Evolutionary conservation across 1,140 invertebrate species (phyloP).

Genomic region (Phthorimaea operculella): DNA sequence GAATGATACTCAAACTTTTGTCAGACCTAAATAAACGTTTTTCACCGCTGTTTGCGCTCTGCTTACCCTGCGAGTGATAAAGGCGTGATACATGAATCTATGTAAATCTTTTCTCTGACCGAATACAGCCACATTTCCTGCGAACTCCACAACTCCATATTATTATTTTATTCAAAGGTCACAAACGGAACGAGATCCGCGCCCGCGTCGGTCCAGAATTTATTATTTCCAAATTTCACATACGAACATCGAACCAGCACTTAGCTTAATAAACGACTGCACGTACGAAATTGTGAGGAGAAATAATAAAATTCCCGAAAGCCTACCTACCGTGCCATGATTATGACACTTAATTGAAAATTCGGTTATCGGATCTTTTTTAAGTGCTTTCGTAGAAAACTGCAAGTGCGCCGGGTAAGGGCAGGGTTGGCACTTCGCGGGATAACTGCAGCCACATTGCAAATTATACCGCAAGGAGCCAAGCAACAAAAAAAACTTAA

Average conservation of each 20-base stretch:
- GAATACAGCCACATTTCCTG: too few species aligned
- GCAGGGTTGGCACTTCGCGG: conserved; percentile 17
- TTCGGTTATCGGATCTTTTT: conserved; percentile 47
- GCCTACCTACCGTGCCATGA: conserved; percentile 27
- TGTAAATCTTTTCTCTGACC: too few species aligned
- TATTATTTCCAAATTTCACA: neutral
- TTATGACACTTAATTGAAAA: conserved; percentile 63
- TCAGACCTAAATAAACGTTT: too few species aligned
- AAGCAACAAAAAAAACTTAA: too few species aligned
- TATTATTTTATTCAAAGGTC: conserved; percentile 1
- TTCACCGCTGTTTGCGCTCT: too few species aligned
- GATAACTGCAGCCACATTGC: neutral
- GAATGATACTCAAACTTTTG: too few species aligned
- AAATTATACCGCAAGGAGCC: too few species aligned
- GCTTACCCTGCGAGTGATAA: too few species aligned
- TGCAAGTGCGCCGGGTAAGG: neutral
- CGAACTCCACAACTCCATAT: neutral
- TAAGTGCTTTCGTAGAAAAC: conserved; percentile 53
- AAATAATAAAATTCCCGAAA: conserved; percentile 51
- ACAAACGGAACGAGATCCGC: neutral
- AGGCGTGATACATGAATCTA: too few species aligned
- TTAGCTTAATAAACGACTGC: conserved; percentile 44
- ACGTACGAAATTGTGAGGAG: conserved; percentile 42
- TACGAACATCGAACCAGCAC: conserved; percentile 15
- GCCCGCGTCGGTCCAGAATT: neutral